Base-by-base conservation (phyloP, 2,797 vertebrate species). In the Botia almorhae region DNA sequence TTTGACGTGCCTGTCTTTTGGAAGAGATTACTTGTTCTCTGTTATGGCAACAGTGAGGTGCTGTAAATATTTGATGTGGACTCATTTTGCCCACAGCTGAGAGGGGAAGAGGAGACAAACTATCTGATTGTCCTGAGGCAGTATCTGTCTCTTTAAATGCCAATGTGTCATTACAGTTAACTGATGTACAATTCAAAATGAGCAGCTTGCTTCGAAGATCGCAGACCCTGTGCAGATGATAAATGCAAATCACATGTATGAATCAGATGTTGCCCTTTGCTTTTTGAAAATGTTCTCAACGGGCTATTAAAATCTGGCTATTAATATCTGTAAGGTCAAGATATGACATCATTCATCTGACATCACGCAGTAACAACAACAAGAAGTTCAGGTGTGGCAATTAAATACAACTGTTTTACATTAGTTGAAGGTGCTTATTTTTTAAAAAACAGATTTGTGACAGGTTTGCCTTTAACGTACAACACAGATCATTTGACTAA, bases 131-230 rank as follows among this genome's bases (percentile, higher is more conserved):
- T 26, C 23, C 23, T 26, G 64, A 56, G 79, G 75, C 29, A 70
- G 56, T 74, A 67, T 80, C 76, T 19, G 68, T 56, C 60, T 26
- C 33, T 78, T 78, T 76, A 21, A 21, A 63, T 81, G 74, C 71
- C 29, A 76, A 12, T 33, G 29, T 70, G 50, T 75, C 79, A 79
- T 61, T 55, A 76, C 1, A n/a, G 53, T 79, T 74, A 61, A 75
- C 21, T 23, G 46, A 72, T 21, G 50, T 14, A n/a, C 21, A 63
- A 39, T 39, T 46, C 29, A 70, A 50, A 78, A 39, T 39, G 51
- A 78, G 2, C 48, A 21, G 39, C 4, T 3, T 21, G 19, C 4
- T 0, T 19, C 19, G 50, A 12, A 23, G 21, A 58, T 2, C 48
- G 67, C 33, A 46, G 33, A 33, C 33, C 4, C 33, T 33, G 33